Evolutionary conservation across 2,113 vertebrate genomes (phyloP).

Genomic region (Ameiurus melas): DNA sequence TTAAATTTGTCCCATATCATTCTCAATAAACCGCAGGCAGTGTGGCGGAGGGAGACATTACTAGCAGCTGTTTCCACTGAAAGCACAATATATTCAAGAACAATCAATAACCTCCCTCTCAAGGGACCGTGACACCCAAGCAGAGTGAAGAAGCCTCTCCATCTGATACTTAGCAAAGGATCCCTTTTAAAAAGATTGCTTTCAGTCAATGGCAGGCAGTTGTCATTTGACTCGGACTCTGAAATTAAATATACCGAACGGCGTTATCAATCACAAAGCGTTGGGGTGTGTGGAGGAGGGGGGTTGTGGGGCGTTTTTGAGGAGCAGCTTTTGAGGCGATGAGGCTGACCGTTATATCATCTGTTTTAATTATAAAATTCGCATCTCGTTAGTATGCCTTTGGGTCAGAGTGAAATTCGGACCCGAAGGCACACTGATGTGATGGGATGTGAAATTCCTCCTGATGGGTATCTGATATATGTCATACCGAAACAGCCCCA

Average conservation of each 20-base stretch:
- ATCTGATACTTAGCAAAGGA: constrained; percentile 89
- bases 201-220: constrained; percentile 85
- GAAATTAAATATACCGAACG: constrained; percentile 80
- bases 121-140: constrained; percentile 84
- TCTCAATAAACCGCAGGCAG: constrained; percentile 68
- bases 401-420: constrained; percentile 50
- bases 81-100: constrained; percentile 83
- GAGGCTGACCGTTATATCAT: constrained; percentile 69
- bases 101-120: constrained; percentile 85
- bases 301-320: too few relatives aligned
- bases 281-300: constrained; percentile 49
- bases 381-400: constrained; percentile 60
- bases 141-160: constrained; percentile 86
- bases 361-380: constrained; percentile 75
- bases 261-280: constrained; percentile 77
- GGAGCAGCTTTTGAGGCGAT: constrained; percentile 58
- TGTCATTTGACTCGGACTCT: constrained; percentile 84
- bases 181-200: constrained; percentile 95
- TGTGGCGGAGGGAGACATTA: constrained; percentile 72
- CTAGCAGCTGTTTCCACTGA: constrained; percentile 84
- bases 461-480: constrained; percentile 54
- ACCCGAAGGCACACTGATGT: background rate
- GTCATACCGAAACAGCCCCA: constrained; percentile 43
- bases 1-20: constrained; percentile 80
- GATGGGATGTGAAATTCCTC: constrained; percentile 24